These are phyloP conservation scores for Hippopotamyrus pictus DNA, from an alignment of 2,797 vertebrate genomes.

Conservation along the genomic window DNA sequence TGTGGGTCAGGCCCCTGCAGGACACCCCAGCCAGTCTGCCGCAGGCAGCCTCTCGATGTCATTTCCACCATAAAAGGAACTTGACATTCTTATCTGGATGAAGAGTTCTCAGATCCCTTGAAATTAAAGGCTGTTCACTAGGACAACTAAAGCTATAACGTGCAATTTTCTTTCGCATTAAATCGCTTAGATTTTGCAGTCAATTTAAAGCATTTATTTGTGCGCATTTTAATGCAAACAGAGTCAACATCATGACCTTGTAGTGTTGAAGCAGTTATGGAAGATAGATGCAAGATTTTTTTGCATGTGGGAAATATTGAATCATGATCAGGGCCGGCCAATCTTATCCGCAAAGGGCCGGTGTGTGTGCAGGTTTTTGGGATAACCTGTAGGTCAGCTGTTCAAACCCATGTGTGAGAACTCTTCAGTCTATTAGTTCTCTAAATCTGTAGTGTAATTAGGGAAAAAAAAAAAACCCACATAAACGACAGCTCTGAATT, in stretches of 20 bases:
- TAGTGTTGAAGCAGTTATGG: neutral
- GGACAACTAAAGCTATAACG: neutral
- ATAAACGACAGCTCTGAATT: neutral
- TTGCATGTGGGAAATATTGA: neutral
- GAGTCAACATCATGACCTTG: neutral
- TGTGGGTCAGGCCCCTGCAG: slow-evolving; percentile 2
- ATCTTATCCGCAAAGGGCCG: neutral
- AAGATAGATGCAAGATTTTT: neutral
- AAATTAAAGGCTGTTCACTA: neutral
- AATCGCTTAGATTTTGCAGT: neutral
- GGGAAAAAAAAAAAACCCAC: neutral
- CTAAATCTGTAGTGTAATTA: neutral
- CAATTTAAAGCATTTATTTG: neutral
- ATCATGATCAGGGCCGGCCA: neutral
- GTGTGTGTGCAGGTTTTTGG: neutral
- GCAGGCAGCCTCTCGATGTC: slow-evolving; percentile 27
- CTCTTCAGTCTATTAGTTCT: neutral
- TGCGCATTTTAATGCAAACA: neutral
- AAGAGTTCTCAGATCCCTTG: neutral
- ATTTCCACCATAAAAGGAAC: slow-evolving; percentile 52
- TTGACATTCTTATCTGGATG: slow-evolving; percentile 44
- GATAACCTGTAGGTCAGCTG: neutral
- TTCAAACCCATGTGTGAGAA: neutral
- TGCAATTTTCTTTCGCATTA: neutral
- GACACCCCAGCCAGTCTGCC: slow-evolving; percentile 31